These are phyloP conservation scores for Stichodactyla helianthus DNA, from an alignment of 64 coral and sea anemone species.

Conservation along the genomic window DNA sequence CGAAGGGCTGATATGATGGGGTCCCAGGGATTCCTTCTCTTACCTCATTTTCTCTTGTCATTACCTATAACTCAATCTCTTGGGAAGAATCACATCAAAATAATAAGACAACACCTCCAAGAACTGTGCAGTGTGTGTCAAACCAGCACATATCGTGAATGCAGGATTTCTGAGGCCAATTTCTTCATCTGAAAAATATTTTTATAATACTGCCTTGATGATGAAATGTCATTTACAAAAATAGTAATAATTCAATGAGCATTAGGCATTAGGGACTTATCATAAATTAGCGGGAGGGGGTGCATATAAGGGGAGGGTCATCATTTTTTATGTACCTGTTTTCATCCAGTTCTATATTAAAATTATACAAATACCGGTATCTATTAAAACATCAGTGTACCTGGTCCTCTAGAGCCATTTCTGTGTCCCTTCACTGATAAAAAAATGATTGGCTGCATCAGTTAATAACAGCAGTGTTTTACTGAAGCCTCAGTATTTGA, in stretches of 20 bases:
- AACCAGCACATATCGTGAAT: slow-evolving; percentile 67
- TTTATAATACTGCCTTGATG: no score
- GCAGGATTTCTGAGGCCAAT: slow-evolving; percentile 68
- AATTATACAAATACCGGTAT: no score
- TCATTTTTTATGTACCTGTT: no score
- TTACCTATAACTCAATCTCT: slow-evolving; percentile 90
- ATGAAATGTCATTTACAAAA: no score
- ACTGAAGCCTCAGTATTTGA: neutral
- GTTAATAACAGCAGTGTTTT: neutral
- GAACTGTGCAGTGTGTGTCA: slow-evolving; percentile 75
- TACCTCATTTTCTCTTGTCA: neutral
- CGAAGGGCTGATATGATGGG: no score
- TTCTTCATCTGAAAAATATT: slow-evolving; percentile 58
- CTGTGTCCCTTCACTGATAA: slow-evolving; percentile 58
- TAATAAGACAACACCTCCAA: slow-evolving; percentile 72
- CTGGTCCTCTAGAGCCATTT: slow-evolving; percentile 49
- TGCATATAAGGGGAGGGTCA: no score
- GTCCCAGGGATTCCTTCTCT: neutral
- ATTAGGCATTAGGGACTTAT: no score
- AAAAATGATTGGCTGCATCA: neutral
- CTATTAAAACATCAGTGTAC: slow-evolving; percentile 11
- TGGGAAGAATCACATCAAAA: slow-evolving; percentile 87
- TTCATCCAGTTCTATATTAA: no score
- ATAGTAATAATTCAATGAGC: no score
- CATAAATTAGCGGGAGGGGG: no score